Evolutionary conservation across 2,797 vertebrate genomes (phyloP), one percentile per base, ranked within the genome.

Genomic region (Hapalemur alaotrensis): DNA sequence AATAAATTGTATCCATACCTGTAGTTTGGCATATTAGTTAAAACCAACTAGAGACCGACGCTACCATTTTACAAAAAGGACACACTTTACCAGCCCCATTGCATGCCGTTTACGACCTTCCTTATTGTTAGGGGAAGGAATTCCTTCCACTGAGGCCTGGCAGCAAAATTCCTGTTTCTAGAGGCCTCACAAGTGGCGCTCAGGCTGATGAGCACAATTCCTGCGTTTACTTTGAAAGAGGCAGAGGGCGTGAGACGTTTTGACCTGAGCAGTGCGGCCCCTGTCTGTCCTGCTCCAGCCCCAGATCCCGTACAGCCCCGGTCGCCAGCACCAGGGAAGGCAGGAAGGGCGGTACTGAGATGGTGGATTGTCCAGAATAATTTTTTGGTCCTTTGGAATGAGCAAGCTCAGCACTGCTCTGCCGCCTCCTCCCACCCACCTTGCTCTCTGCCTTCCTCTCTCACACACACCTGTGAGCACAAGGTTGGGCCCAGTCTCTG

Each of bases 121-220:
- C 41, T 96, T 61, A 88, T 80, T 69, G 8, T 59, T 59, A 80
- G 46, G 54, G 43, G 63, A 83, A 92, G 6, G 7, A 25, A 72
- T 84, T 94, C 32, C 46, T 65, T 94, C 43, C 35, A 35, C 79
- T 28, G 48, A 92, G 30, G 5, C 1, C 63, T 94, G 22, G 67
- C 2, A 84, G 28, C 28, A 93, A 95, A 96, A 48, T 46, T 85
- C 25, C 30, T 57, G 35, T 83, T 94, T 96, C 80, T 82, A 54
- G 50, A 92, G 89, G 38, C 11, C 20, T 89, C 69, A 82, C 82
- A 91, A 54, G 25, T 67, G 48, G 30, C 84, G n/a, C n/a, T 28
- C 23, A 80, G 38, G 59, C 38, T 30, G 83, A 69, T 20, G 30
- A 93, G 95, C 17, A 14, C 38, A 90, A 70, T 61, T 57, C 59